Base-by-base conservation (phyloP, 1,140 invertebrate genomes). In the Chironomus tepperi region DNA sequence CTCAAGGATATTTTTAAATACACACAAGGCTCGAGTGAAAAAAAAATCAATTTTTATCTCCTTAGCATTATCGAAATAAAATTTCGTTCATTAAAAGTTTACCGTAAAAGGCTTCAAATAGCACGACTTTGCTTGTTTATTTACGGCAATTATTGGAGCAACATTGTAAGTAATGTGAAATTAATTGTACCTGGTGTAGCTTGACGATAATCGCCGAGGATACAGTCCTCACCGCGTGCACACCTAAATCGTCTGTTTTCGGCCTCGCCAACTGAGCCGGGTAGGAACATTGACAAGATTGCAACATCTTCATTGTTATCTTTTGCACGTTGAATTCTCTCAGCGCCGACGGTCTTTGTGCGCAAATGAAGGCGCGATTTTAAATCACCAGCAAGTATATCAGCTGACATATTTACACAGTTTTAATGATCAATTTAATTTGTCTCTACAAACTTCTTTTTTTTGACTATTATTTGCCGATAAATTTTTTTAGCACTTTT, bases 231-330 rank as follows among this genome's bases (percentile, higher is more conserved):
- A 75, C 88, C 88, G 76, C 93, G 82, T 74, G 87, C 86, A 83
- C 93, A 95, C 80, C 88, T 86, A 82, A 95, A 95, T 76, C 85
- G 85, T 80, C 88, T 89, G 76, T 90, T 88, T 79, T 92, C 90
- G 77, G 87, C 85, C 75, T 87, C 86, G 79, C 89, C 84, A 3
- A 88, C 85, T 43, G 86, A 85, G 76, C 88, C 89, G 0, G 90
- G 90, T 72, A 92, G 81, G 76, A 94, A 90, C 88, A 93, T 93
- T 74, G 91, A 92, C 76, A 94, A 84, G 78, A 94, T 89, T 65
- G 92, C 93, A 64, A 94, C 87, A 84, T 94, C 93, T 82, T 94
- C 93, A 80, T 93, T 91, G 78, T 89, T 89, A 76, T 93, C 91
- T 80, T 89, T 87, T 15, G 91, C 91, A 79, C 87, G 86, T 77